Percentiles rank a stretch among this genome's conserved stretches.
These are phyloP conservation scores for Zelostemma sp. DNA, from an alignment of 1,140 invertebrate species.

Conservation along the genomic window DNA sequence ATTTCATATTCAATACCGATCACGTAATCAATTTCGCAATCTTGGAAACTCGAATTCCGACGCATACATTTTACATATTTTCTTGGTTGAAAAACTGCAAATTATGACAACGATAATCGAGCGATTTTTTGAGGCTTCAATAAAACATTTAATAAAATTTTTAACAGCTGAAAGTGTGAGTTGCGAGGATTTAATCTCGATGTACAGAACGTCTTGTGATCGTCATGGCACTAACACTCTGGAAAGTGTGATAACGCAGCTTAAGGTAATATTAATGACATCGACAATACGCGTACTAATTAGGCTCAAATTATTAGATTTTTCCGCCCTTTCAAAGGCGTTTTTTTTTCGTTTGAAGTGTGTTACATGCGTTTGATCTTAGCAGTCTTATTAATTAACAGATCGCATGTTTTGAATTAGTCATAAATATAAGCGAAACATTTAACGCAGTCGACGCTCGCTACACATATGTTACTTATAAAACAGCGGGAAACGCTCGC, in stretches of 20 bases:
- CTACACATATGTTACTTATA: conserved; percentile 9
- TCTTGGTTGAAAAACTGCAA: no score
- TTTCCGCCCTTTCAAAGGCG: not conserved
- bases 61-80: no score
- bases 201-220: conserved; percentile 80
- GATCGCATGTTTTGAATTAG: not conserved
- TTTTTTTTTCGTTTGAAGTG: not conserved
- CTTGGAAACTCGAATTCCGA: no score
- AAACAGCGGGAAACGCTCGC: conserved; percentile 17
- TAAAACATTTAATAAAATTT: conserved; percentile 35
- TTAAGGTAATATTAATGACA: conserved; percentile 71
- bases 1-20: no score
- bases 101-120: not conserved
- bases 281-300: not conserved
- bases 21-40: no score
- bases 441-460: no score
- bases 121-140: not conserved
- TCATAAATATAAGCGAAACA: not conserved
- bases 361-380: no score
- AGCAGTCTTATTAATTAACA: not conserved
- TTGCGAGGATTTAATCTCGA: conserved; percentile 75
- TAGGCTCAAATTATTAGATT: no score
- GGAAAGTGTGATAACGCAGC: conserved; percentile 77
- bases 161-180: conserved; percentile 70
- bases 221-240: conserved; percentile 78